Conservation (phyloP, 1,140 invertebrate species). For the Copidosoma floridanum region DNA sequence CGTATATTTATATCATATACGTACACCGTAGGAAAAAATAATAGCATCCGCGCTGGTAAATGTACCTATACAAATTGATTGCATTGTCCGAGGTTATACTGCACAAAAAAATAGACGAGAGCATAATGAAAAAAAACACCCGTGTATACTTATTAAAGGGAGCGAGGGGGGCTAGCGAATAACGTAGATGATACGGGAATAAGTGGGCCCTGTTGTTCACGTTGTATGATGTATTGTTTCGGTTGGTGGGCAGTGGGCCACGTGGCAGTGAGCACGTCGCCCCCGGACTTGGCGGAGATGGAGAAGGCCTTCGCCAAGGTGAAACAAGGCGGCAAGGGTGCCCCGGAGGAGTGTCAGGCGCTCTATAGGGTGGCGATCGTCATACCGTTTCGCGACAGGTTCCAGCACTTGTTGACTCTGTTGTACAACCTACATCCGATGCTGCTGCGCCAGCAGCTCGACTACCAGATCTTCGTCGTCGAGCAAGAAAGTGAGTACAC, state of each 20-base stretch:
- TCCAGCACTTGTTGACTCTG: conserved; percentile 79
- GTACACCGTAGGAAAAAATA: no score
- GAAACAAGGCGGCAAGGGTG: conserved; percentile 71
- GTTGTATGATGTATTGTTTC: no score
- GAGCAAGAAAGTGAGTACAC: conserved; percentile 72
- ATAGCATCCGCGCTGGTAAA: no score
- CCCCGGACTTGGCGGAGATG: conserved; percentile 47
- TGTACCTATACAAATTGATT: no score
- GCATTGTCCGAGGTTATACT: no score
- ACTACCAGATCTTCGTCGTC: conserved; percentile 94
- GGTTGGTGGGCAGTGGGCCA: conserved; percentile 48
- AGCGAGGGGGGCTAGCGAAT: no score
- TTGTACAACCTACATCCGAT: conserved; percentile 89
- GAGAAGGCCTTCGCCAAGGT: conserved; percentile 56
- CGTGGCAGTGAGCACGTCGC: conserved; percentile 46
- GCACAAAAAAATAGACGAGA: no score
- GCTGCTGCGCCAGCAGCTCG: conserved; percentile 83
- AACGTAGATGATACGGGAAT: no score
- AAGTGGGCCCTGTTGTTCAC: no score
- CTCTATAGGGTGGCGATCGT: conserved; percentile 83
- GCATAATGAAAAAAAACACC: no score
- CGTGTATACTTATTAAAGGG: no score
- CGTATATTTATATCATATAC: no score
- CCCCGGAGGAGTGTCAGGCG: conserved; percentile 73
- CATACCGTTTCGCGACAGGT: conserved; percentile 83